phyloP scores from a whole-genome alignment of 2,797 vertebrate species.

The Danionella dracula region DNA sequence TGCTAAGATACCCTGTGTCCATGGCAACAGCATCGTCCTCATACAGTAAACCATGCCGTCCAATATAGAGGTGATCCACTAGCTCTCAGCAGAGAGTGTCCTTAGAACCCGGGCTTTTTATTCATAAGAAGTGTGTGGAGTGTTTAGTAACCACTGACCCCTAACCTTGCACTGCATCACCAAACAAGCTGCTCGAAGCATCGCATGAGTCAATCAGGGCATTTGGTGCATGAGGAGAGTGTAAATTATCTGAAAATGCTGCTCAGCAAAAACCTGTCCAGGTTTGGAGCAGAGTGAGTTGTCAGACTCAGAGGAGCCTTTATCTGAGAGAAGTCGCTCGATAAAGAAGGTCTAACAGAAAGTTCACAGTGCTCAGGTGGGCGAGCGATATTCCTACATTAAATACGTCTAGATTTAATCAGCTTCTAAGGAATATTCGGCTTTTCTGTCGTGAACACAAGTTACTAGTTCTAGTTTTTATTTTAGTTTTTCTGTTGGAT shows the following conservation, averaged over 20 bases:
- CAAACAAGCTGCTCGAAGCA: neutral
- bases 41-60: conserved; percentile 13
- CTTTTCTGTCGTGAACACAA: too few species aligned
- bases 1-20: conserved; percentile 26
- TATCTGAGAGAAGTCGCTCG: neutral
- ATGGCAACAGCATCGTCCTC: conserved; percentile 33
- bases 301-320: neutral
- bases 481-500: too few species aligned
- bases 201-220: conserved; percentile 17
- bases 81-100: neutral
- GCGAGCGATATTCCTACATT: too few species aligned
- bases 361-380: too few species aligned
- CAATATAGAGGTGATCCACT: conserved; percentile 1
- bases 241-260: conserved; percentile 1
- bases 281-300: neutral
- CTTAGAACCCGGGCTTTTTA: neutral
- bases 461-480: too few species aligned
- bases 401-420: too few species aligned
- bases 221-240: neutral
- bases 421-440: too few species aligned
- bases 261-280: neutral
- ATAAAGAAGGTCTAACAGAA: too few species aligned
- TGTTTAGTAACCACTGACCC: neutral
- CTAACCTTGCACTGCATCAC: neutral
- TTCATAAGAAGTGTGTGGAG: neutral